Percentiles rank a stretch among this genome's conserved stretches.
Conservation (phyloP, 2,888 invertebrate genomes). For the Oithona nana region DNA sequence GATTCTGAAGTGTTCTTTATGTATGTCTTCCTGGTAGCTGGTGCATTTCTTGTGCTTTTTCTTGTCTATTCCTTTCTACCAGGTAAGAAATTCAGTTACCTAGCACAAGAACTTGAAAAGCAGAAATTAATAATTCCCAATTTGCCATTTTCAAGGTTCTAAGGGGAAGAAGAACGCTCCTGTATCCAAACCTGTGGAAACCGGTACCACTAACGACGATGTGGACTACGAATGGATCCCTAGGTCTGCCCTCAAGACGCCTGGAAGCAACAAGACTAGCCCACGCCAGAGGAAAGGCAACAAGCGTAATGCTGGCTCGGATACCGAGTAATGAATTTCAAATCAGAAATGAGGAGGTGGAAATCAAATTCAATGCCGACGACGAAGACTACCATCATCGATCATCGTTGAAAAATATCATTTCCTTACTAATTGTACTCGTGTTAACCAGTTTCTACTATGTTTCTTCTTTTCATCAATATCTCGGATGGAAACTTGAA, state of each 20-base stretch:
- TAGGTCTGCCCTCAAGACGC: slow-evolving; percentile 48
- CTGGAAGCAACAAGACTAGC: slow-evolving; percentile 28
- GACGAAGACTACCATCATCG: too few species aligned
- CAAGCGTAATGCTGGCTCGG: slow-evolving; percentile 50
- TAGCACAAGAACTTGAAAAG: too few species aligned
- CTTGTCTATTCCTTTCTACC: slow-evolving; percentile 34
- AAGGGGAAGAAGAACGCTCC: slow-evolving; percentile 23
- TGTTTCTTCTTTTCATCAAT: too few species aligned
- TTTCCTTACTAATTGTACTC: too few species aligned
- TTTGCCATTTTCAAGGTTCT: neutral
- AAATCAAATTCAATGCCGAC: too few species aligned
- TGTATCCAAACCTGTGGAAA: slow-evolving; percentile 42
- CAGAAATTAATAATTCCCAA: neutral
- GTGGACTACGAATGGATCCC: slow-evolving; percentile 99
- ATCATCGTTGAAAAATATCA: too few species aligned
- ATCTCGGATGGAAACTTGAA: too few species aligned
- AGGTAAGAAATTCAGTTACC: slow-evolving; percentile 25
- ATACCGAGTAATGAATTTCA: slow-evolving; percentile 27
- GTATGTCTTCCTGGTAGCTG: slow-evolving; percentile 80
- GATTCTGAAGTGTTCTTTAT: slow-evolving; percentile 98
- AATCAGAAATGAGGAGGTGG: too few species aligned
- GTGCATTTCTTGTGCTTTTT: slow-evolving; percentile 64
- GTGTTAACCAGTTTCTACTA: too few species aligned
- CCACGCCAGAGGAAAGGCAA: slow-evolving; percentile 58
- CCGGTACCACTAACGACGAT: slow-evolving; percentile 66